Evolutionary conservation across 2,888 invertebrate genomes (phyloP), one percentile per base, ranked within the genome.

Genomic region (Lasioglossum oenotherae): DNA sequence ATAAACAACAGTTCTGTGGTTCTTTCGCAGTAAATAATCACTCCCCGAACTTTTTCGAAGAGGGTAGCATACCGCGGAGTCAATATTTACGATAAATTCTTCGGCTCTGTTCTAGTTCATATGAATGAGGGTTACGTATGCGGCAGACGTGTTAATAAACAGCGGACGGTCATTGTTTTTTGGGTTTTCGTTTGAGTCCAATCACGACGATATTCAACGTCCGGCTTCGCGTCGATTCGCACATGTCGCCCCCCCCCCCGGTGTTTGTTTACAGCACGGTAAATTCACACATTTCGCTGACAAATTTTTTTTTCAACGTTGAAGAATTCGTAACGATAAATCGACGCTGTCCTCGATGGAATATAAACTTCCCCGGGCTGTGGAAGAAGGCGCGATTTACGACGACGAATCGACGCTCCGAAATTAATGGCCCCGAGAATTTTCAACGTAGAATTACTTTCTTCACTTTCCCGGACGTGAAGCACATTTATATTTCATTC

Each of bases 331-430:
- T 49, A 38, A 49, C 78, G 78, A 78, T 78, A 78, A 78, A 78
- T 78, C 72, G 78, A 57, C 72, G 27, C 78, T 57, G 78, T 57
- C 72, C 38, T 27, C 38, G 78, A 23, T 31, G 57, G 72, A 57
- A 41, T 53, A 78, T 78, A 78, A 78, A 78, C 53, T 72, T 41
- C 41, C 71, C 27, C n/a, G 14, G 53, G 38, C 76, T 19, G 71
- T 53, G 71, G 71, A 78, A 78, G 78, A 78, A 53, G 78, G 16
- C 27, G 78, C 78, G 71, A 78, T 78, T 78, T 78, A 78, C 78
- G 69, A 12, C 38, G 78, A 71, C 64, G 71, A 78, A 78, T 78
- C 78, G 78, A 49, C 71, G 53, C 78, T 53, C 0, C 5, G 38
- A 49, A 78, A 78, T 78, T 71, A 78, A 78, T 71, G 71, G 53